These are phyloP conservation scores for Thunnus albacares DNA, from an alignment of 2,797 vertebrate genomes.

Conservation along the genomic window DNA sequence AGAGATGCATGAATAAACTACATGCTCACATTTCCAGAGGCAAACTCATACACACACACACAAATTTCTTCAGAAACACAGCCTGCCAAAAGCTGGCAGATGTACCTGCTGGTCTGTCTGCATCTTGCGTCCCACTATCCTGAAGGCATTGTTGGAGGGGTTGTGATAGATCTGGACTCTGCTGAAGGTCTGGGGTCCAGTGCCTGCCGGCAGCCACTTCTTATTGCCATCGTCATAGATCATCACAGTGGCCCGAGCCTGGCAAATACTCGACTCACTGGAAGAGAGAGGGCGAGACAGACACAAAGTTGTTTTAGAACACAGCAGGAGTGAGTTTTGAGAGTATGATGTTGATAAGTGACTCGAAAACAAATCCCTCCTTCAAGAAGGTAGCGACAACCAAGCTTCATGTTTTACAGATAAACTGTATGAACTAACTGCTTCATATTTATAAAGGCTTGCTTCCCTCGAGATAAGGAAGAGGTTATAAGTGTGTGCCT, in stretches of 20 bases:
- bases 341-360: background rate
- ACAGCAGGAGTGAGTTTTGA: background rate
- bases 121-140: constrained; percentile 94
- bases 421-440: background rate
- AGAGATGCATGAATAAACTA: background rate
- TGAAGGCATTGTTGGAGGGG: constrained; percentile 88
- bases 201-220: constrained; percentile 92
- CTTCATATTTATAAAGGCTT: background rate
- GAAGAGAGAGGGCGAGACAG: constrained; percentile 23
- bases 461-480: background rate
- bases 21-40: background rate
- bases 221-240: constrained; percentile 92
- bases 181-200: constrained; percentile 89
- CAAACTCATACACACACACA: background rate
- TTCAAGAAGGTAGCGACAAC: background rate
- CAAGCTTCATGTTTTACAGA: background rate
- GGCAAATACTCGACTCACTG: constrained; percentile 93
- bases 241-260: constrained; percentile 94
- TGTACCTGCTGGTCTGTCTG: constrained; percentile 93
- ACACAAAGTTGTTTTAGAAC: background rate
- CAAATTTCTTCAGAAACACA: background rate
- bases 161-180: constrained; percentile 95
- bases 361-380: background rate
- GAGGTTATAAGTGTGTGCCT: background rate
- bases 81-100: background rate